phyloP scores from a whole-genome alignment of 2,888 invertebrate genomes.

The Sialis lutaria region DNA sequence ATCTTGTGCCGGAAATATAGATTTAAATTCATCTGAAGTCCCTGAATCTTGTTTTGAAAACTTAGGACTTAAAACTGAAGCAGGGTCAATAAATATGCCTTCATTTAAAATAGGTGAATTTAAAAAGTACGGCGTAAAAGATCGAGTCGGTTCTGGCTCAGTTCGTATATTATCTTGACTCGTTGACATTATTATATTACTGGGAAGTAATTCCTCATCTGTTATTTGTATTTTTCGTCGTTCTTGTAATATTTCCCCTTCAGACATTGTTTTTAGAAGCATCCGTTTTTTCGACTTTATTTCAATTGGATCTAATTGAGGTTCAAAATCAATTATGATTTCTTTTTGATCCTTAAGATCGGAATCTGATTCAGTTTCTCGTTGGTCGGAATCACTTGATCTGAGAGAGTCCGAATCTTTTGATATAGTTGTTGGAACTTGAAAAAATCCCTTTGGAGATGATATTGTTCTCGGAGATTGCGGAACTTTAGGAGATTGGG shows the following conservation, averaged over 20 bases:
- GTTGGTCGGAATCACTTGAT: slow-evolving; percentile 13
- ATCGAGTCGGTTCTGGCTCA: slow-evolving; percentile 15
- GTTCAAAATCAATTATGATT: slow-evolving; percentile 78
- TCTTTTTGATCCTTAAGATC: slow-evolving; percentile 53
- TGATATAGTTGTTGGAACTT: no score
- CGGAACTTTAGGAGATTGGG: background rate
- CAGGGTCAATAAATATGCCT: slow-evolving; percentile 30
- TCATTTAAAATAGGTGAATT: slow-evolving; percentile 40
- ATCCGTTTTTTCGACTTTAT: slow-evolving; percentile 22
- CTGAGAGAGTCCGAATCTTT: background rate
- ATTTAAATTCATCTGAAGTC: no score
- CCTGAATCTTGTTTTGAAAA: background rate
- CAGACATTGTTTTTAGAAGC: slow-evolving; percentile 61
- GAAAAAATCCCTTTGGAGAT: no score
- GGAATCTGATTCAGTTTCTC: slow-evolving; percentile 21
- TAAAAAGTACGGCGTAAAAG: slow-evolving; percentile 26
- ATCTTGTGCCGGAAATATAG: no score
- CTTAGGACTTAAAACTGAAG: slow-evolving; percentile 4
- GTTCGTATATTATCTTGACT: slow-evolving; percentile 40
- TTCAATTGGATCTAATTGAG: slow-evolving; percentile 38
- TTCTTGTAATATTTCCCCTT: slow-evolving; percentile 58
- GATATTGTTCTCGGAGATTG: slow-evolving; percentile 1
- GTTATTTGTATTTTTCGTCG: slow-evolving; percentile 30
- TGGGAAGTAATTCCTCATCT: slow-evolving; percentile 29
- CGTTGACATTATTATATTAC: slow-evolving; percentile 34